Conservation (phyloP, 2,113 vertebrate genomes). For the Pterophyllum scalare region DNA sequence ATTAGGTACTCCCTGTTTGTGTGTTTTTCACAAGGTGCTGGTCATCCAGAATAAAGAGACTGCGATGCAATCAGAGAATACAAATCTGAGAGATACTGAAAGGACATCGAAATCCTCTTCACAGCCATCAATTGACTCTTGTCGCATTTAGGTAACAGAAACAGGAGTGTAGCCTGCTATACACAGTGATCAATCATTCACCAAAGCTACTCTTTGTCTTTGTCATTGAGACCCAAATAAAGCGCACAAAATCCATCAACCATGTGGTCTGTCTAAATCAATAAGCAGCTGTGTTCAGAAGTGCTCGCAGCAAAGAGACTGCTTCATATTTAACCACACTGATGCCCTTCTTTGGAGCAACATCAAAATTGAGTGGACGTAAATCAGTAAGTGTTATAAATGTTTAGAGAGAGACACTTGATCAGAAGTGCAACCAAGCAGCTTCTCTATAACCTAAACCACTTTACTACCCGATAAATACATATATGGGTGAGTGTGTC, state of each 20-base stretch:
- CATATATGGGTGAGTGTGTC: too few species aligned
- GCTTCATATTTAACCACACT: background rate
- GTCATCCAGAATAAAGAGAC: conserved; percentile 53
- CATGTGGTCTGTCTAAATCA: conserved; percentile 45
- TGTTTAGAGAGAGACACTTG: background rate
- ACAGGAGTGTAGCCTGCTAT: conserved; percentile 19
- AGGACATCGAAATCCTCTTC: conserved; percentile 61
- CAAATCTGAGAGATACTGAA: conserved; percentile 42
- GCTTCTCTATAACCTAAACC: background rate
- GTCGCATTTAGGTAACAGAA: conserved; percentile 47
- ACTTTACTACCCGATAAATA: background rate
- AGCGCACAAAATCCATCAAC: conserved; percentile 43
- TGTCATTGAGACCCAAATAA: conserved; percentile 55
- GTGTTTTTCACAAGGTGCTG: conserved; percentile 45
- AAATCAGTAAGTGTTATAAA: background rate
- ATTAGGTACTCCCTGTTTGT: conserved; percentile 49
- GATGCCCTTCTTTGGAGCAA: conserved; percentile 8
- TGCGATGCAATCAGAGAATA: conserved; percentile 58
- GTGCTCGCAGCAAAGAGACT: background rate
- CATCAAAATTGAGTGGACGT: background rate
- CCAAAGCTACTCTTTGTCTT: conserved; percentile 44
- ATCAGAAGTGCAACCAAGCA: background rate
- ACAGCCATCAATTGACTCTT: conserved; percentile 49
- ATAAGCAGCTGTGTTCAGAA: conserved; percentile 31
- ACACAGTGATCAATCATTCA: conserved; percentile 51